Evolutionary conservation across 2,888 invertebrate species (phyloP), one percentile per base, ranked within the genome.

Genomic region (Achlya flavicornis): DNA sequence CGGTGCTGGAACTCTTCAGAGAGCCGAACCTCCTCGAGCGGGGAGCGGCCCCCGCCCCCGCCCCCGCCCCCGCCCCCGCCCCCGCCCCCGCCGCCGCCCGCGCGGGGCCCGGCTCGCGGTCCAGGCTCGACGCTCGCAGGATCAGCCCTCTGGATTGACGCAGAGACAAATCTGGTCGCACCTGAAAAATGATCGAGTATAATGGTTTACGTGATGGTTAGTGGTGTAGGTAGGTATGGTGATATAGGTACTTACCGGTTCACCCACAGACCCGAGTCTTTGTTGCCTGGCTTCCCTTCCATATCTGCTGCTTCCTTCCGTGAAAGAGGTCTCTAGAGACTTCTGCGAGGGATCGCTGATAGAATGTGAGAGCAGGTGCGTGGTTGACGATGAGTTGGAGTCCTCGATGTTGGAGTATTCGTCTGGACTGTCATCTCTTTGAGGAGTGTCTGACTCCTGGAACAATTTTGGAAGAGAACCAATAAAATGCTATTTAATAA

Each of bases 61-160:
- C 0, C 4, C 87, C 26, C 26, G 26, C 1, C 26, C 26, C 4
- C 87, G 80, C 0, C 4, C 87, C 26, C 26, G 26, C 1, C 26
- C 26, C 4, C 87, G 80, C 0, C n/a, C n/a, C n/a, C 4, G 87
- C 26, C 26, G 26, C 1, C 26, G 26, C 26, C 4, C 87, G 80
- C 0, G 85, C 72, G 2, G 86, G n/a, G n/a, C n/a, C n/a, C n/a
- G n/a, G 83, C 59, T 87, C 92, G 0, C 93, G 85, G 74, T 94
- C 94, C n/a, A 94, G 77, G 63, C 93, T 94, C 0, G 94, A 92
- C 0, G 94, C 94, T 65, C 94, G 87, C 0, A 94, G 85, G 43
- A 94, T 93, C 63, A 94, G 77, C 0, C 94, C 93, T 61, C 93
- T 79, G 1, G 93, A 91, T 59, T 90, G 89, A 8, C 86, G 81